These are phyloP conservation scores for Hipposideros larvatus DNA, from an alignment of 2,797 vertebrate genomes.

Conservation along the genomic window DNA sequence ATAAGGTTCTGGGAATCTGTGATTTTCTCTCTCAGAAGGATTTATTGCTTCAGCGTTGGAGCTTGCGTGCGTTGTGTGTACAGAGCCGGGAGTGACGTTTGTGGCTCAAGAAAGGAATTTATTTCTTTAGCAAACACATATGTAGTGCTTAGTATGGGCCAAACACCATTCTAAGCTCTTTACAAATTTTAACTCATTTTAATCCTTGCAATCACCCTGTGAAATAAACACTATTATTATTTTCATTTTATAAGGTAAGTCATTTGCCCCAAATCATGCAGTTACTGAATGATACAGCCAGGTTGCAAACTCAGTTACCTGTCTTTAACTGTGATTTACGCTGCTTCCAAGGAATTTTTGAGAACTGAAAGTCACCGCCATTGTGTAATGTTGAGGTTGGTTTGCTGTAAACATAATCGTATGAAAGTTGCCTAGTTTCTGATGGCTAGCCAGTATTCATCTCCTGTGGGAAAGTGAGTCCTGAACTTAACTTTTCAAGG, in stretches of 20 bases:
- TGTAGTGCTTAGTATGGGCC: neutral
- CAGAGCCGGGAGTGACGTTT: neutral
- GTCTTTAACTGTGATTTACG: neutral
- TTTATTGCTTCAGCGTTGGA: constrained; percentile 57
- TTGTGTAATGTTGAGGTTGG: neutral
- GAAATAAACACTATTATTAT: neutral
- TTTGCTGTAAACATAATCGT: neutral
- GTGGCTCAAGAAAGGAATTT: constrained; percentile 44
- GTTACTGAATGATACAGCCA: neutral
- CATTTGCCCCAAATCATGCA: constrained; percentile 6
- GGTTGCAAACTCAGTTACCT: neutral
- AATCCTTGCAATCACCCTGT: neutral
- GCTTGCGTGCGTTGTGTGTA: neutral
- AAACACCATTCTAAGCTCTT: neutral
- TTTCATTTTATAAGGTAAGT: constrained; percentile 15
- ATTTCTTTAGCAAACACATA: constrained; percentile 63
- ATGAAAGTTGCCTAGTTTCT: neutral
- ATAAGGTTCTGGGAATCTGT: constrained; percentile 63
- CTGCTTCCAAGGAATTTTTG: neutral
- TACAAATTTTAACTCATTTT: constrained; percentile 37
- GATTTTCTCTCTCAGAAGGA: constrained; percentile 76
- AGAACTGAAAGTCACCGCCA: neutral
- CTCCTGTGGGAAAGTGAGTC: neutral
- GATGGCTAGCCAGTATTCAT: neutral
- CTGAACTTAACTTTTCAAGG: neutral